Evolutionary conservation across 1,140 invertebrate genomes (phyloP).

Genomic region (Drosophila ercepeae): DNA sequence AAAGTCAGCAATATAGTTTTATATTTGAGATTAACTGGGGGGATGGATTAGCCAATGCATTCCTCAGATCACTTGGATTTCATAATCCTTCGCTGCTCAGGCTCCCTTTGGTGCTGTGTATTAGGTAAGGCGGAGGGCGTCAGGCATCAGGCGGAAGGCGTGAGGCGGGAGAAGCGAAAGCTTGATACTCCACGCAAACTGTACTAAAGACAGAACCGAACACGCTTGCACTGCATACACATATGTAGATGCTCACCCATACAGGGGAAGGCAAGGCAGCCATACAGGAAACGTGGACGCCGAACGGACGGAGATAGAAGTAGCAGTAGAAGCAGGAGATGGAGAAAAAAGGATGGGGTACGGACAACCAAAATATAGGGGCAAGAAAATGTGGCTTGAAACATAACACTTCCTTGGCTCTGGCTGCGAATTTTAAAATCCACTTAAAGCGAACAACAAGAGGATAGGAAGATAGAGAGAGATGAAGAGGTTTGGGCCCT

Average conservation of each 20-base stretch:
- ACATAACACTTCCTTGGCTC: conserved; percentile 69
- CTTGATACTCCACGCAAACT: conserved; percentile 53
- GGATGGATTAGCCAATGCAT: neutral
- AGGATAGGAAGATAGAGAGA: conserved; percentile 25
- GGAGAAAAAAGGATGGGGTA: conserved; percentile 31
- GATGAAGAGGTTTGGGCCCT: too few relatives aligned
- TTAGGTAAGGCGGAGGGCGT: too few relatives aligned
- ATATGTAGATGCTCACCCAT: conserved; percentile 34
- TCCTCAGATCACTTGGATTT: too few relatives aligned
- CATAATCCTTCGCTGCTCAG: too few relatives aligned
- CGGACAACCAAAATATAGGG: conserved; percentile 44
- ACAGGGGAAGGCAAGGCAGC: conserved; percentile 6
- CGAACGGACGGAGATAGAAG: conserved; percentile 29
- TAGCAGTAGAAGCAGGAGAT: conserved; percentile 3
- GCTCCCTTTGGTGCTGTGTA: too few relatives aligned
- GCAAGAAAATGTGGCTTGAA: conserved; percentile 74
- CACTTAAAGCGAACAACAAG: conserved; percentile 72
- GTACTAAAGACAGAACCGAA: conserved; percentile 76
- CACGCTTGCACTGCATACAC: conserved; percentile 52
- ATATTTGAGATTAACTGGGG: too few relatives aligned
- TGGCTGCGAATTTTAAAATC: conserved; percentile 79
- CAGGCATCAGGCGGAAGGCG: too few relatives aligned
- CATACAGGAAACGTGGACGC: conserved; percentile 68
- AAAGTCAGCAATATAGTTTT: too few relatives aligned
- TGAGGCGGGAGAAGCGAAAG: conserved; percentile 11